Evolutionary conservation across 2,797 vertebrate genomes (phyloP), one percentile per base, ranked within the genome.

Genomic region (Falco novaeseelandiae): DNA sequence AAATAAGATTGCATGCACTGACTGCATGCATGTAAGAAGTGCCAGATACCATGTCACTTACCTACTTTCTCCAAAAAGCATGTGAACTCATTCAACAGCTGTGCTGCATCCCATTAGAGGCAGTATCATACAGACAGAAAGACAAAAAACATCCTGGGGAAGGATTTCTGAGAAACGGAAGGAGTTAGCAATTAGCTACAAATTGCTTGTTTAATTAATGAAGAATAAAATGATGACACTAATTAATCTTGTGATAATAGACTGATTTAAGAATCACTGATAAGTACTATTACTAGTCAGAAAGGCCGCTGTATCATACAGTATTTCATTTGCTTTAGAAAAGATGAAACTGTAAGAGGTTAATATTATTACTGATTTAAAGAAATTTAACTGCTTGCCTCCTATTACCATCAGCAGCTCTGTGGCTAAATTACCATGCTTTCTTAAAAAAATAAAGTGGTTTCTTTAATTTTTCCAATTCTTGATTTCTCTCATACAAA

Each of bases 201-300:
- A 76, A 87, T 72, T 62, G 22, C 85, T 80, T 70, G 27, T 15
- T 78, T 90, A 95, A 87, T 89, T 91, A 88, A 76, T 44, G 34
- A 96, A 84, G 46, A 87, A 94, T 38, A 54, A 87, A 89, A 87
- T 42, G 5, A 70, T 49, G 44, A 89, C 12, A 26, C 5, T 73
- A 93, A 90, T 82, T 92, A 93, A 84, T 87, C 57, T 80, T 84
- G 34, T 42, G 32, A 73, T 78, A 86, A 84, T 26, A 87, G 62
- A 55, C 38, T 90, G 52, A 81, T 61, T 83, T 44, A 93, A 90
- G 70, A 86, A 77, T 52, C 10, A 4, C 46, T 79, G 48, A 11
- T 82, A 54, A 81, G 16, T 71, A 67, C 16, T 67, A 58, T 32
- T 63, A 67, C 46, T 81, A 74, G 57, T 74, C 59, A 88, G 70